These are phyloP conservation scores for Dasyornis broadbenti DNA, from an alignment of 2,113 vertebrate species.

Conservation along the genomic window DNA sequence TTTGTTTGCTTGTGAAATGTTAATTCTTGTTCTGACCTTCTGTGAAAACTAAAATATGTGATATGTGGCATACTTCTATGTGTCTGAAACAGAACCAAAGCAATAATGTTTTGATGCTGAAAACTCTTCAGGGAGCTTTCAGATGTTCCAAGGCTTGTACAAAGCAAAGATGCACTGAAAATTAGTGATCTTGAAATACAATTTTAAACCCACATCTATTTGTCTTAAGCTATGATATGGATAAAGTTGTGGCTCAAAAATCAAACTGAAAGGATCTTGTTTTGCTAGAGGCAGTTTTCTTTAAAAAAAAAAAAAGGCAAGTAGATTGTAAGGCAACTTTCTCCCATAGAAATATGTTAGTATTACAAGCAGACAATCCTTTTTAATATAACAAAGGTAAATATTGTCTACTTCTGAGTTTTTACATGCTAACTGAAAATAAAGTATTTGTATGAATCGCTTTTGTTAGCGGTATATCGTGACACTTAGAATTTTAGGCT, in stretches of 20 bases:
- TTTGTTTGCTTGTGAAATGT: conserved; percentile 69
- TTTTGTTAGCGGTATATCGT: conserved; percentile 20
- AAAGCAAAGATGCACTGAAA: conserved; percentile 67
- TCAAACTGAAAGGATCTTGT: conserved; percentile 33
- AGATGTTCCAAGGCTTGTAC: conserved; percentile 67
- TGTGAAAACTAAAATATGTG: conserved; percentile 62
- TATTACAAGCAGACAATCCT: conserved; percentile 74
- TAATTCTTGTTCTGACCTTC: conserved; percentile 69
- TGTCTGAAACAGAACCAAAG: conserved; percentile 80
- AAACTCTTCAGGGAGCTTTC: conserved; percentile 65
- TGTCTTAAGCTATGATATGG: conserved; percentile 71
- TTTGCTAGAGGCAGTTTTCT: conserved; percentile 39
- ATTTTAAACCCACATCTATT: conserved; percentile 67
- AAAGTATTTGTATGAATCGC: conserved; percentile 30
- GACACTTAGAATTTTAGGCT: background rate
- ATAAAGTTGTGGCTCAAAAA: conserved; percentile 56
- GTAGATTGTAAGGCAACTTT: conserved; percentile 70
- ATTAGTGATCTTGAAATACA: conserved; percentile 49
- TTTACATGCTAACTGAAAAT: conserved; percentile 56
- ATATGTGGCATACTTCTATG: conserved; percentile 60
- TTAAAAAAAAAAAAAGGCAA: background rate
- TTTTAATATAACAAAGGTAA: conserved; percentile 61
- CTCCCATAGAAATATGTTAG: conserved; percentile 55
- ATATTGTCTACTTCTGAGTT: conserved; percentile 50
- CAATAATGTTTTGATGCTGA: conserved; percentile 74